Evolutionary conservation across 53 echinoderm and acorn worm species (phyloP).

Genomic region (Holothuria scabra): DNA sequence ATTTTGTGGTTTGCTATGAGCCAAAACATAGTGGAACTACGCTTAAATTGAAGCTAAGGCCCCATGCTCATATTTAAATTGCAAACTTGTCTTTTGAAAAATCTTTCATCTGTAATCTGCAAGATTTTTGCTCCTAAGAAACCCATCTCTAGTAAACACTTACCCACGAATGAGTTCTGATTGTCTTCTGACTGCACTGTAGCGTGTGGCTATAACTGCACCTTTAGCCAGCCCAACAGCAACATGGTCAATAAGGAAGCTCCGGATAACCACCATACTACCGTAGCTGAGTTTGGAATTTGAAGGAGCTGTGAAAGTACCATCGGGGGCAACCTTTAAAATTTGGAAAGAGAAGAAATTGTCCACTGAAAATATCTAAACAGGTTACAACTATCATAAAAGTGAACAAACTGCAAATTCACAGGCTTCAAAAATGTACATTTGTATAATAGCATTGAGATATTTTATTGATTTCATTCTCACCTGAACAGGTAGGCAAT

Average conservation of each 20-base stretch:
- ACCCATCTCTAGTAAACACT: not conserved
- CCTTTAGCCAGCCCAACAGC: conserved; percentile 72
- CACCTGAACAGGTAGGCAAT: too few species aligned
- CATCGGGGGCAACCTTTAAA: conserved; percentile 80
- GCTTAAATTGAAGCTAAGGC: too few species aligned
- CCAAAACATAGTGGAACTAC: too few species aligned
- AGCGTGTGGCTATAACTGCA: conserved; percentile 82
- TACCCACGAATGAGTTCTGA: conserved; percentile 91
- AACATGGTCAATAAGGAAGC: conserved; percentile 68
- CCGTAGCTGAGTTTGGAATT: conserved; percentile 86
- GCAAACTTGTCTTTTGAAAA: too few species aligned
- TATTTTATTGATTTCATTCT: too few species aligned
- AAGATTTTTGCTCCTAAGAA: too few species aligned
- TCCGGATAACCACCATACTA: conserved; percentile 90
- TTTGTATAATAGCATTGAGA: too few species aligned
- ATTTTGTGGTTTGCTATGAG: too few species aligned
- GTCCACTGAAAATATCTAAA: not conserved
- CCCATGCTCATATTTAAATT: too few species aligned
- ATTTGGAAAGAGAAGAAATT: not conserved
- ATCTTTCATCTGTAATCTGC: too few species aligned
- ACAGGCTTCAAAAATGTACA: too few species aligned
- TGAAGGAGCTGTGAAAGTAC: conserved; percentile 81
- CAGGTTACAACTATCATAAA: not conserved
- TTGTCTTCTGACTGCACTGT: conserved; percentile 91
- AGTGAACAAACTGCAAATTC: too few species aligned